A percentile compares a stretch with the other conserved stretches of the same genome.
Conservation (phyloP, 2,113 vertebrate species). For the Cottus gobio region DNA sequence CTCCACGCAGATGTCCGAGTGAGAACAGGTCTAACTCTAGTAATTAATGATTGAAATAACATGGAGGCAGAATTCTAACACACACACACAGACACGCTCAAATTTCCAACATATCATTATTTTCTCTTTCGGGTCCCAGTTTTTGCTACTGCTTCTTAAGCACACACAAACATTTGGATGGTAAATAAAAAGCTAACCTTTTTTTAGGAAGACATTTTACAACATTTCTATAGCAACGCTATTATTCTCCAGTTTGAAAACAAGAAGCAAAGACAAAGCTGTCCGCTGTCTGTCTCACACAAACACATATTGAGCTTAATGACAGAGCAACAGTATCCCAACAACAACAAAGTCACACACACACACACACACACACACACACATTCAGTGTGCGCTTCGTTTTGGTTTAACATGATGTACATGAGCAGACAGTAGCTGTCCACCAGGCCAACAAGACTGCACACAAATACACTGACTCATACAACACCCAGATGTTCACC, state of each 20-base stretch:
- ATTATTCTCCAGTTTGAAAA: background rate
- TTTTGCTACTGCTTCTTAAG: background rate
- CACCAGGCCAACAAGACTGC: background rate
- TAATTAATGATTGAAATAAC: background rate
- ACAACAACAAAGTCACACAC: background rate
- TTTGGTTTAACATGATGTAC: constrained; percentile 1
- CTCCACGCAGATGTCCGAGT: background rate
- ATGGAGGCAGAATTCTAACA: background rate
- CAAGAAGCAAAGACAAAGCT: background rate
- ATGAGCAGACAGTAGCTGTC: constrained; percentile 24
- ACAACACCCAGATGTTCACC: constrained; percentile 10
- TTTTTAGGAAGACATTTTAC: background rate
- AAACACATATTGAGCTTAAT: background rate
- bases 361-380: background rate
- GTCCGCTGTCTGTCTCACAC: background rate
- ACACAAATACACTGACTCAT: background rate
- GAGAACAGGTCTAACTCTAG: background rate
- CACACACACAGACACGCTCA: background rate
- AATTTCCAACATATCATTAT: background rate
- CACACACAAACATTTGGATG: background rate
- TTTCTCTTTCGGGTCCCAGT: background rate
- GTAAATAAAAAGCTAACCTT: background rate
- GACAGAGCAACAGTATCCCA: background rate
- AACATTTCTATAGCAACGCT: background rate
- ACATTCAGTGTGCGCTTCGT: background rate